Conservation (phyloP, 2,797 vertebrate genomes). For the Danio aesculapii region DNA sequence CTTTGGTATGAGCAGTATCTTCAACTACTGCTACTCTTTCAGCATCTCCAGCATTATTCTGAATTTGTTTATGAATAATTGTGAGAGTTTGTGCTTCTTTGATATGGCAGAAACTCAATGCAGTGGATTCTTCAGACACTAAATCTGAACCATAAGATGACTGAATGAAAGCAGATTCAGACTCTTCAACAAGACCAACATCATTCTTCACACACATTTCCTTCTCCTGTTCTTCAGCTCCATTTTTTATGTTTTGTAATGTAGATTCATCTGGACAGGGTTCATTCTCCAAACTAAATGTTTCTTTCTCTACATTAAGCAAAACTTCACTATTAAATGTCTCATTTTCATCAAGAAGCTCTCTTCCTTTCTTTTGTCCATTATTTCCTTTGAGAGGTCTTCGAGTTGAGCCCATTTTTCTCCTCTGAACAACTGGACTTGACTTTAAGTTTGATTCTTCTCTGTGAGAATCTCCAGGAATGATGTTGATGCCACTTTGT, state of each 20-base stretch:
- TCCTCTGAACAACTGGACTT: background rate
- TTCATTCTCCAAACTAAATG: background rate
- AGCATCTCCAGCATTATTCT: background rate
- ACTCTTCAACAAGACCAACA: background rate
- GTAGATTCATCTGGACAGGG: background rate
- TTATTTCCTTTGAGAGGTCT: background rate
- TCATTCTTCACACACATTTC: background rate
- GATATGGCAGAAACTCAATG: background rate
- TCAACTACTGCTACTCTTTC: background rate
- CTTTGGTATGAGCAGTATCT: too few relatives aligned
- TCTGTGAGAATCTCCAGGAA: background rate
- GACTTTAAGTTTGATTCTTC: background rate
- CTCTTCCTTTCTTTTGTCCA: background rate
- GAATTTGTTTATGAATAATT: background rate
- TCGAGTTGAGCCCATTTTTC: constrained; percentile 35
- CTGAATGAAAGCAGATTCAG: constrained; percentile 1
- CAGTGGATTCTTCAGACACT: background rate
- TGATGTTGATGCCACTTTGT: background rate
- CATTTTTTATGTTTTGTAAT: background rate
- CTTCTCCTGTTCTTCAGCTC: background rate
- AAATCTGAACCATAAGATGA: background rate
- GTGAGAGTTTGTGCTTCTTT: background rate
- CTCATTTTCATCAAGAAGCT: background rate
- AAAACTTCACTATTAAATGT: background rate
- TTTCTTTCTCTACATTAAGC: background rate